Evolutionary conservation across 1,140 invertebrate species (phyloP).

Genomic region (Amphibalanus amphitrite): DNA sequence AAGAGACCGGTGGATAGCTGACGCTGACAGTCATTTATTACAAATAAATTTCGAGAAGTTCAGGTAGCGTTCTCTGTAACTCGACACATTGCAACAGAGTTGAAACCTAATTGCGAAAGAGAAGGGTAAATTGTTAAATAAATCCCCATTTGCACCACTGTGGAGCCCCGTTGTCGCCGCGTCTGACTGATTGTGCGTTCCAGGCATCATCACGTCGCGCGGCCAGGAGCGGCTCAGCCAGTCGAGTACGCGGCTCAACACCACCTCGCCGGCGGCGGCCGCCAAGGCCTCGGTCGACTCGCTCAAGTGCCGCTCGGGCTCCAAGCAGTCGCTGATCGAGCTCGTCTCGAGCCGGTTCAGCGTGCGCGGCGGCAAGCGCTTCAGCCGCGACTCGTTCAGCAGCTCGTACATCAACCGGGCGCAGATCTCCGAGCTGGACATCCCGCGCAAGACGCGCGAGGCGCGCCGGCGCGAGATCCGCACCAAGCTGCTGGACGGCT

Average conservation of each 20-base stretch:
- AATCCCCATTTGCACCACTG: no score
- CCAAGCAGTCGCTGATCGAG: conserved; percentile 40
- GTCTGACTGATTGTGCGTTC: conserved; percentile 13
- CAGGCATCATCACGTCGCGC: conserved; percentile 37
- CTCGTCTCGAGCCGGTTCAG: conserved; percentile 46
- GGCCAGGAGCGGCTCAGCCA: conserved; percentile 30
- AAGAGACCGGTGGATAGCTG: no score
- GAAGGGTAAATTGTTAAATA: no score
- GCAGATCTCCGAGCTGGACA: conserved; percentile 47
- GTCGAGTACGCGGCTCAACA: conserved; percentile 32
- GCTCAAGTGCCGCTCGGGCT: conserved; percentile 32
- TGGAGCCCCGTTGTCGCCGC: no score
- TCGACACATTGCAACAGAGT: no score
- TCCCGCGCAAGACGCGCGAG: conserved; percentile 36
- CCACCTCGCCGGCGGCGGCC: conserved; percentile 23
- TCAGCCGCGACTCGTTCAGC: conserved; percentile 52
- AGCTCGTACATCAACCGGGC: conserved; percentile 45
- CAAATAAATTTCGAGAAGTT: no score
- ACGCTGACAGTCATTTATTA: no score
- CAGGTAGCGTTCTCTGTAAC: no score
- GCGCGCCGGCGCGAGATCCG: conserved; percentile 14
- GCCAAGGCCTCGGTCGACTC: conserved; percentile 13
- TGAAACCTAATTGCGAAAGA: no score
- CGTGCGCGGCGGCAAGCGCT: conserved; percentile 35
- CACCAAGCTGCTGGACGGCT: conserved; percentile 5